These are phyloP conservation scores for Eristalinus sepulchralis DNA, from an alignment of 2,888 invertebrate species.

Conservation along the genomic window DNA sequence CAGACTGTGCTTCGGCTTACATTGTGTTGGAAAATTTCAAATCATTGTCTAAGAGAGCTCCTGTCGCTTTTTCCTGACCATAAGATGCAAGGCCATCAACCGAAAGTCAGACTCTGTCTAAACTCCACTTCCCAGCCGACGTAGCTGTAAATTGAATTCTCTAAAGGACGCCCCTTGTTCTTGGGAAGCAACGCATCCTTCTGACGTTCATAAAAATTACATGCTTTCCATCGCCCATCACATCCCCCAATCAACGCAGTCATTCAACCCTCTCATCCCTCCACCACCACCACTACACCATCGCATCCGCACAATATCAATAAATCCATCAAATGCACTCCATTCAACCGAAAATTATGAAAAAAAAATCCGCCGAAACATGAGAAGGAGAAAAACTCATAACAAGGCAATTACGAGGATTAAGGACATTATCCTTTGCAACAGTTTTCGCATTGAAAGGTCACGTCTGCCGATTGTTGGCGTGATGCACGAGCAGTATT, in stretches of 20 bases:
- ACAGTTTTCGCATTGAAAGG: not conserved
- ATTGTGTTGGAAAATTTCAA: too few species aligned
- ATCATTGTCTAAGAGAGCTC: too few species aligned
- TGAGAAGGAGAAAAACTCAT: not conserved
- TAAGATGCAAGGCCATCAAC: too few species aligned
- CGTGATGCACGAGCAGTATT: slow-evolving; percentile 18
- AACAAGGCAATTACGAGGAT: slow-evolving; percentile 28
- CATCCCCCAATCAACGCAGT: not conserved
- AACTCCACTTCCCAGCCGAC: too few species aligned
- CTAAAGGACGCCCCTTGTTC: too few species aligned
- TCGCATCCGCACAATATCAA: not conserved
- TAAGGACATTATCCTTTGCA: slow-evolving; percentile 14
- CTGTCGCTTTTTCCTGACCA: too few species aligned
- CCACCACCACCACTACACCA: not conserved
- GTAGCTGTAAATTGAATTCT: too few species aligned
- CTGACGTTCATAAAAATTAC: too few species aligned
- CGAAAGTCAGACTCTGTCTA: too few species aligned
- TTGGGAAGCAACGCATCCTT: too few species aligned
- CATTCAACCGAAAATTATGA: not conserved
- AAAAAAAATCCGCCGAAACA: not conserved
- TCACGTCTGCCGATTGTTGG: slow-evolving; percentile 1
- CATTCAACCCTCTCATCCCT: not conserved
- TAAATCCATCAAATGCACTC: slow-evolving; percentile 23
- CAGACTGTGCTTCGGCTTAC: too few species aligned
- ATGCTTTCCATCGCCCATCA: too few species aligned